Evolutionary conservation across 2,888 invertebrate species (phyloP), one percentile per base, ranked within the genome.

Genomic region (Dasypogon diadema): DNA sequence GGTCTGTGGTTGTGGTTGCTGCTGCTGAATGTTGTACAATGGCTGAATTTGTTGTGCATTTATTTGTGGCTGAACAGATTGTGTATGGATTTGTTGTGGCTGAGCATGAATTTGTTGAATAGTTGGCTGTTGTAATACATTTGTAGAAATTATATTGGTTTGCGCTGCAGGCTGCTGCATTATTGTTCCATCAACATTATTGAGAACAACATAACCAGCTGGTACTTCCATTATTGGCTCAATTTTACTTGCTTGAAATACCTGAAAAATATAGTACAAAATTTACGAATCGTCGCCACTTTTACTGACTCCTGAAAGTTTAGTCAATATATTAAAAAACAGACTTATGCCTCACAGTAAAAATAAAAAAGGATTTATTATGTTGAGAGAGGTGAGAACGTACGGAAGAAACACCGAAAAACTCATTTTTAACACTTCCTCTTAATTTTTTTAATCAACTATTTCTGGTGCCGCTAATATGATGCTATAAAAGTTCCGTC

Each of bases 241-340:
- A 83, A 94, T 90, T 85, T 94, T 94, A 79, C 94, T 93, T 0
- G 94, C 93, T 87, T 94, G 94, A 85, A 93, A 93, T 37, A 93
- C 93, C 80, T 80, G 10, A 10, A 77, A 26, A 24, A 22, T n/a
- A 6, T 30, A 5, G 30, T 30, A 42, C n/a, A 16, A 34, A 58
- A 14, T 22, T n/a, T n/a, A n/a, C n/a, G n/a, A n/a, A n/a, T n/a
- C n/a, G n/a, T n/a, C n/a, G n/a, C n/a, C n/a, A n/a, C n/a, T n/a
- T n/a, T n/a, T n/a, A n/a, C n/a, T n/a, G n/a, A n/a, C n/a, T n/a
- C n/a, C n/a, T n/a, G n/a, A n/a, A n/a, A n/a, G n/a, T n/a, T n/a
- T n/a, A n/a, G n/a, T n/a, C n/a, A n/a, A n/a, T n/a, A n/a, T n/a
- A n/a, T n/a, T n/a, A n/a, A n/a, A n/a, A n/a, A n/a, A n/a, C n/a